Evolutionary conservation across 2,113 vertebrate species (phyloP).

Genomic region (Parus major): DNA sequence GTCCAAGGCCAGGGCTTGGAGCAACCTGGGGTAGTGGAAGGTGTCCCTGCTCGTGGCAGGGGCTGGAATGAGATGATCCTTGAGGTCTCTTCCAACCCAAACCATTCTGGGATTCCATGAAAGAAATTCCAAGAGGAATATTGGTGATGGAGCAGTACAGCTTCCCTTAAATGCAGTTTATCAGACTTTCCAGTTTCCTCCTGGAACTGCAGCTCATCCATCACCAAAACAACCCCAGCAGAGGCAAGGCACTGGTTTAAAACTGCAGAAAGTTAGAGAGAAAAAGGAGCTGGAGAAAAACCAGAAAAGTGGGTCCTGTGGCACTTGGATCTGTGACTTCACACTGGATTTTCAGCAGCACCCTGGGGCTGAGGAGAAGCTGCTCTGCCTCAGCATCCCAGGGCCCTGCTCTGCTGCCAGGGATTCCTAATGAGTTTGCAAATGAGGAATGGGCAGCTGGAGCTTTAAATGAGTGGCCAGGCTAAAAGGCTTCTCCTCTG

Average conservation of each 20-base stretch:
- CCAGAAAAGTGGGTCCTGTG: neutral
- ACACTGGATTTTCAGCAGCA: neutral
- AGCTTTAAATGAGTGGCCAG: neutral
- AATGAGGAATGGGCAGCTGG: conserved; percentile 12
- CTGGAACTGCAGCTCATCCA: conserved; percentile 15
- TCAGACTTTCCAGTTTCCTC: neutral
- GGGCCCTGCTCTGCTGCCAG: neutral
- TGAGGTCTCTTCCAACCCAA: neutral
- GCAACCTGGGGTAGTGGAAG: fast-evolving
- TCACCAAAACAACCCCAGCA: neutral
- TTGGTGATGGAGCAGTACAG: neutral
- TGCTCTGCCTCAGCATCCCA: neutral
- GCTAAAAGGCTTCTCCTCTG: neutral
- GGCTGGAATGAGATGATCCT: neutral
- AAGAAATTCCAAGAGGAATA: neutral
- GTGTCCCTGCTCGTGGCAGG: neutral
- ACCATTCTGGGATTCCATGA: neutral
- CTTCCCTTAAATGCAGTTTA: neutral
- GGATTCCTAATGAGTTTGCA: neutral
- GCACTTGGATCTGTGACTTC: neutral
- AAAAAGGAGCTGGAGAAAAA: neutral
- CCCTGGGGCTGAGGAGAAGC: neutral
- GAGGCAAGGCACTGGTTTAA: neutral
- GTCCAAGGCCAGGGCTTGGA: neutral
- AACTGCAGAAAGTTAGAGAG: neutral